These are phyloP conservation scores for Danio aesculapii DNA, from an alignment of 2,797 vertebrate species.

Conservation along the genomic window DNA sequence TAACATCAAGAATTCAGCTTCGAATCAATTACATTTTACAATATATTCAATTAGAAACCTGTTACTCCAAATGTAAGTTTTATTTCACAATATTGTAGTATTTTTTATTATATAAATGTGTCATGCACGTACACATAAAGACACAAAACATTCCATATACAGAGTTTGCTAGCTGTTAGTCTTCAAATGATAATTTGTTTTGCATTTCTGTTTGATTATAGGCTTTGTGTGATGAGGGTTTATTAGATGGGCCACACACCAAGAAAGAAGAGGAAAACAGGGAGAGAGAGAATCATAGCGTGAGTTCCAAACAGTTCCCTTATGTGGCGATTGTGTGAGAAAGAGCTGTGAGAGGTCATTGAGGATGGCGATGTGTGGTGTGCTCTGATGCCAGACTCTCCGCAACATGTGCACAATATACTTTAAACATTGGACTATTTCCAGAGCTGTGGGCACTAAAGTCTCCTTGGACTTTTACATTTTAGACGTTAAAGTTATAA, in stretches of 20 bases:
- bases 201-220: not conserved
- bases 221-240: constrained; percentile 57
- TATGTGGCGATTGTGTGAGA: constrained; percentile 46
- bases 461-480: not conserved
- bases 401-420: not conserved
- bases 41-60: too few relatives aligned
- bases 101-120: too few relatives aligned
- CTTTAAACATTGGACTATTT: not conserved
- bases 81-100: too few relatives aligned
- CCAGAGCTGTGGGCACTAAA: not conserved
- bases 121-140: too few relatives aligned
- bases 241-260: constrained; percentile 88
- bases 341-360: constrained; percentile 13
- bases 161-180: not conserved
- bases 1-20: too few relatives aligned
- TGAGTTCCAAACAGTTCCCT: constrained; percentile 39
- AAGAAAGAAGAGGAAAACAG: constrained; percentile 63
- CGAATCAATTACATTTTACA: too few relatives aligned
- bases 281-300: constrained; percentile 40
- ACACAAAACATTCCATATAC: too few relatives aligned
- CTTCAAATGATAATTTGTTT: not conserved
- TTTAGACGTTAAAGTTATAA: too few relatives aligned
- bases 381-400: not conserved
- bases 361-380: constrained; percentile 20
- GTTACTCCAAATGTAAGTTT: too few relatives aligned